phyloP scores from a whole-genome alignment of 2,113 vertebrate genomes.

The Thomomys bottae region DNA sequence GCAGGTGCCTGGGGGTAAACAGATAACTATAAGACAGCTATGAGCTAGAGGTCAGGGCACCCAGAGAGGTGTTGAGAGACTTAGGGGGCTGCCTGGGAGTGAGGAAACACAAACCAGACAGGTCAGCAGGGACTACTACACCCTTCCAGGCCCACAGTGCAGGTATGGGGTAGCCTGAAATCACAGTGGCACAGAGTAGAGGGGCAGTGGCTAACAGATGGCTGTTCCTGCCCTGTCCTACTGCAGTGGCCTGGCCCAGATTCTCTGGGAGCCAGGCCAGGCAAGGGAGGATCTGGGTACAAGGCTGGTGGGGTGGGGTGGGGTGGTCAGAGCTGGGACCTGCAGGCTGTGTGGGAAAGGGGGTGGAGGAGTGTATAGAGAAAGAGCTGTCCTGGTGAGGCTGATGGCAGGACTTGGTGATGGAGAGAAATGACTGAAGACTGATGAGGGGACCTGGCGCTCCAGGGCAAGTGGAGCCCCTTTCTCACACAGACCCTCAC shows the following conservation, averaged over 20 bases:
- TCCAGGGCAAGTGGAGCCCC: neutral
- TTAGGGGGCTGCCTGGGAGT: too few species aligned
- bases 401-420: neutral
- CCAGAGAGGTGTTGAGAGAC: too few species aligned
- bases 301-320: too few species aligned
- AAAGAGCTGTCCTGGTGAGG: neutral
- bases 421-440: neutral
- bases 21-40: neutral
- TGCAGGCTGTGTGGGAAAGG: neutral
- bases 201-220: neutral
- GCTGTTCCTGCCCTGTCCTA: neutral
- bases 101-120: too few species aligned
- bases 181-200: neutral
- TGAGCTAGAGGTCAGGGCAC: neutral
- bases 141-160: neutral
- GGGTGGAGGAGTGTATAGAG: neutral
- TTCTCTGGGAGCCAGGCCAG: neutral
- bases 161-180: neutral
- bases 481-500: neutral
- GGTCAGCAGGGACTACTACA: too few species aligned
- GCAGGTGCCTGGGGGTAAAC: neutral
- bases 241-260: neutral
- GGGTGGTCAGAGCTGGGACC: neutral
- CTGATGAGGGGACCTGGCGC: neutral
- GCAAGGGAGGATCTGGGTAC: too few species aligned